These are phyloP conservation scores for Danionella cerebrum DNA, from an alignment of 2,113 vertebrate species.

Conservation along the genomic window DNA sequence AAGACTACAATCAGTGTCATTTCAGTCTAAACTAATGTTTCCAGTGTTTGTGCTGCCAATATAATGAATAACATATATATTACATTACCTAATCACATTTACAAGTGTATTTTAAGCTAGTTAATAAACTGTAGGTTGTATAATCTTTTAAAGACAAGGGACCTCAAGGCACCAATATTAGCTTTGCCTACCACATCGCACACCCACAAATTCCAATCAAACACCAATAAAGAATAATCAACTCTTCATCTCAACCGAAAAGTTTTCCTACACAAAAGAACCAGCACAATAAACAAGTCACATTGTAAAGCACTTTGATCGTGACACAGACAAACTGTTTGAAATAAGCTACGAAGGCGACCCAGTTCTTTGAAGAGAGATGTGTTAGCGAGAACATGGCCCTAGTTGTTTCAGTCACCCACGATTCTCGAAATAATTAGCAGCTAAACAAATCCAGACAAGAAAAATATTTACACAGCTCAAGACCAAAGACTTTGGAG, in stretches of 20 bases:
- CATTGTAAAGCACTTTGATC: background rate
- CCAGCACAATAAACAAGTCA: background rate
- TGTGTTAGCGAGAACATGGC: background rate
- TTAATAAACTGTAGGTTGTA: too few relatives aligned
- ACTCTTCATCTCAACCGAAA: background rate
- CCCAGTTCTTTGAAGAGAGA: background rate
- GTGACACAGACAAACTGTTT: background rate
- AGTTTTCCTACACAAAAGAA: background rate
- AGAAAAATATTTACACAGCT: conserved; percentile 29
- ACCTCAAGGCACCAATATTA: background rate
- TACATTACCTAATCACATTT: background rate
- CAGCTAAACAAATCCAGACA: background rate
- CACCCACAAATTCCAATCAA: background rate
- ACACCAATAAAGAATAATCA: background rate
- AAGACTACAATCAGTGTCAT: background rate
- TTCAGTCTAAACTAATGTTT: background rate
- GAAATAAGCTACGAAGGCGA: background rate
- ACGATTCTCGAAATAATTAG: conserved; percentile 16
- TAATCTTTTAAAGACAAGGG: too few relatives aligned
- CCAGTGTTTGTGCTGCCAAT: background rate
- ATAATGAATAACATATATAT: background rate
- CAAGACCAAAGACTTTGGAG: conserved; percentile 24
- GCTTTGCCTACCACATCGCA: background rate
- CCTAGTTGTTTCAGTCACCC: background rate
- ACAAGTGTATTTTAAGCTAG: too few relatives aligned